Percentiles rank a stretch among this genome's conserved stretches.
phyloP scores from a whole-genome alignment of 35 echinoderm and acorn worm species.

The Apostichopus parvimensis region DNA sequence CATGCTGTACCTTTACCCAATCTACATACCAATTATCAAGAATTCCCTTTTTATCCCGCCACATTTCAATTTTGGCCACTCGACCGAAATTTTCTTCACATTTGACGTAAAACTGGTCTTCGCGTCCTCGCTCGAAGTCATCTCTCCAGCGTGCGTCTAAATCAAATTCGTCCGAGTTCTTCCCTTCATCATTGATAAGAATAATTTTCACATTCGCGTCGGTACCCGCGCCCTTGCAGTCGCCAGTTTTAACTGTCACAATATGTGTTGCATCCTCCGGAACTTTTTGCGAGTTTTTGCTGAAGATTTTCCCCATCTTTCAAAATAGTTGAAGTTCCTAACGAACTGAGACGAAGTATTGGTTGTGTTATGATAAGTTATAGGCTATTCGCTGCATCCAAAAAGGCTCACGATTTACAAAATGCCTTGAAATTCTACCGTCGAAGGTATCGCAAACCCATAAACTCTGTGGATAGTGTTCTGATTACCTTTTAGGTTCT shows the following conservation, averaged over 20 bases:
- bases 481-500: too few species aligned
- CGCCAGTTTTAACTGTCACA: slow-evolving; percentile 68
- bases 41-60: slow-evolving; percentile 57
- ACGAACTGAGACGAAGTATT: too few species aligned
- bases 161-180: slow-evolving; percentile 46
- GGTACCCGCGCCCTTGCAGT: slow-evolving; percentile 76
- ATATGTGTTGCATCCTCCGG: slow-evolving; percentile 18
- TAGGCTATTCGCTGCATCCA: too few species aligned
- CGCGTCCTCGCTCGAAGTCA: slow-evolving; percentile 69
- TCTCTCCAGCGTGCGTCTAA: slow-evolving; percentile 58
- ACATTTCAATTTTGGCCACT: slow-evolving; percentile 62
- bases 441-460: too few species aligned
- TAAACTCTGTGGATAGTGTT: too few species aligned
- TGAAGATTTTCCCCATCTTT: neutral
- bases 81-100: slow-evolving; percentile 54
- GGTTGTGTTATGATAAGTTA: too few species aligned
- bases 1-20: slow-evolving; percentile 48
- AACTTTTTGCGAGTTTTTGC: neutral
- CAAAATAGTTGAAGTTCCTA: too few species aligned
- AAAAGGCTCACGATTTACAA: too few species aligned
- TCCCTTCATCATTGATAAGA: slow-evolving; percentile 40
- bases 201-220: slow-evolving; percentile 69
- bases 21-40: slow-evolving; percentile 78
- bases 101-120: slow-evolving; percentile 18
- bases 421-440: too few species aligned